Base-by-base conservation (phyloP, 1,140 invertebrate genomes). In the Caenorhabditis elegans region DNA sequence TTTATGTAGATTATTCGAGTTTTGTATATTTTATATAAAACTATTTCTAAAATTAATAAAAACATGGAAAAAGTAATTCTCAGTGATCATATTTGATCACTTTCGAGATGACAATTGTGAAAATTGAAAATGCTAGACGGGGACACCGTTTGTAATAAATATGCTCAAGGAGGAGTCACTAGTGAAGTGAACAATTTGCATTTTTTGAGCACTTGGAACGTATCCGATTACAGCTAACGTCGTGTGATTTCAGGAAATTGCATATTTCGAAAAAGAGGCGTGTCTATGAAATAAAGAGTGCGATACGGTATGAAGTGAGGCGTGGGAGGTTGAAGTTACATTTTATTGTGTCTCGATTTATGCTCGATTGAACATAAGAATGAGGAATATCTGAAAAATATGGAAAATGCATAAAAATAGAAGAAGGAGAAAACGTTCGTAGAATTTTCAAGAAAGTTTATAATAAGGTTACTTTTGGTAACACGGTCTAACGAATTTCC, bases 211-310 rank as follows among this genome's bases (percentile, higher is more conserved):
- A 39, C 60, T 70, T 70, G 6, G 19, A 70, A 39, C 60, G n/a
- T 70, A 70, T 70, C 60, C 60, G 34, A 70, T 70, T 70, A 70
- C 60, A 70, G 34, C 60, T 43, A 8, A n/a, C 26, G 60, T 70
- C 60, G 31, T 22, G 24, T 28, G 34, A 70, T 39, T 70, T 39
- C 60, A 70, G 60, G 60, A 70, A 70, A 70, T 70, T 70, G 60
- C 60, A 70, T 70, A 70, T 70, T 70, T 39, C 22, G 34, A 13
- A 26, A 34, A 34, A 31, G 60, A 34, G 43, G 60, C n/a, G n/a
- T n/a, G n/a, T n/a, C n/a, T n/a, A n/a, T 34, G 39, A 43, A 43
- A 43, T 43, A 34, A 11, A 8, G 53, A 17, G 53, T 4, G n/a
- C 53, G 28, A 15, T 60, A 60, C 53, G 60, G 60, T 70, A 70